phyloP scores from a whole-genome alignment of 2,113 vertebrate species.

The Toxotes chatareus region DNA sequence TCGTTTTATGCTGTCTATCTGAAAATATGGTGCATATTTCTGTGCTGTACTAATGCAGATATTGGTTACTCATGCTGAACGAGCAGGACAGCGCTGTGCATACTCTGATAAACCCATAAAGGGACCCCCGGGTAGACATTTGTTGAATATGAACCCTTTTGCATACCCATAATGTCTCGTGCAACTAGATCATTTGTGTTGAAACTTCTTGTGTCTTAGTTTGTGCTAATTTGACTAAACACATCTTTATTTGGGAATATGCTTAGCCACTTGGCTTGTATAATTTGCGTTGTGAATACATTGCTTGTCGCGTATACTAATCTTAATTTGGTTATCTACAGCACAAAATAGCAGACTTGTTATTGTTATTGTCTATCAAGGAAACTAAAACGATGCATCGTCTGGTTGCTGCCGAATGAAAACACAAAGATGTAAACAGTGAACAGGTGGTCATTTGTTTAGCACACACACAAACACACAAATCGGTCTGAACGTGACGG shows the following conservation, averaged over 20 bases:
- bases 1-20: not conserved
- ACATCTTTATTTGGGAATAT: not conserved
- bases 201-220: not conserved
- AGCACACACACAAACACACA: constrained; percentile 13
- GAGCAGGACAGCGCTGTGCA: not conserved
- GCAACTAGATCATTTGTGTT: not conserved
- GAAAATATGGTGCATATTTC: not conserved
- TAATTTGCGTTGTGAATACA: not conserved
- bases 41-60: not conserved
- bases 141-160: not conserved
- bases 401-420: constrained; percentile 24
- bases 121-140: not conserved
- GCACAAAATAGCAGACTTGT: not conserved
- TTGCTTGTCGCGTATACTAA: not conserved
- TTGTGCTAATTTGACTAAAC: not conserved
- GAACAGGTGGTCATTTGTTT: constrained; percentile 76
- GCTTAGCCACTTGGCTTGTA: not conserved
- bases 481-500: not conserved
- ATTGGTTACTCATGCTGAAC: not conserved
- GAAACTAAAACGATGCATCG: not conserved
- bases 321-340: not conserved
- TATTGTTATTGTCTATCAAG: not conserved
- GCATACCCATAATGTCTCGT: not conserved
- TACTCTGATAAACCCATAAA: not conserved
- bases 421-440: constrained; percentile 76